phyloP scores from a whole-genome alignment of 2,888 invertebrate genomes.

The Aphodius granarius region DNA sequence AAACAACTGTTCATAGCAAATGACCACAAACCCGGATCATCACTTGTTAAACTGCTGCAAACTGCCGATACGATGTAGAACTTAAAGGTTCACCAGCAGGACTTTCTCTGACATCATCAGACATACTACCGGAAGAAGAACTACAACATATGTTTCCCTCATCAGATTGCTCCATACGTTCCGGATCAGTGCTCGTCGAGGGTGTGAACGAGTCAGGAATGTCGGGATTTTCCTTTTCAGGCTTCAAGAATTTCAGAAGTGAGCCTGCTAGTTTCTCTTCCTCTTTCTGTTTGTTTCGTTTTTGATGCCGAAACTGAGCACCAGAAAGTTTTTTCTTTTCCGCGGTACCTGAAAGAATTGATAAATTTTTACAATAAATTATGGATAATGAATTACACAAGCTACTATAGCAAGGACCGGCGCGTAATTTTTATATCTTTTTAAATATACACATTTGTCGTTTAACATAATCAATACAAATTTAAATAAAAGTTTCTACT shows the following conservation, averaged over 20 bases:
- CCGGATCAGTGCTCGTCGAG: slow-evolving; percentile 18
- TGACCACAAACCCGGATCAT: neutral
- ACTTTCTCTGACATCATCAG: slow-evolving; percentile 7
- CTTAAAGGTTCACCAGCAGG: neutral
- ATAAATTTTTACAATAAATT: too few species aligned
- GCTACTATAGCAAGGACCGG: too few species aligned
- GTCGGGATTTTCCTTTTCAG: slow-evolving; percentile 22
- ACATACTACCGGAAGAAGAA: slow-evolving; percentile 16
- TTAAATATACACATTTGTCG: neutral
- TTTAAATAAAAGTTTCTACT: too few species aligned
- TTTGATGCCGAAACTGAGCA: slow-evolving; percentile 20
- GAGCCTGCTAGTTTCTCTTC: slow-evolving; percentile 20
- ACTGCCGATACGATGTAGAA: neutral
- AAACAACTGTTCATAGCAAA: slow-evolving; percentile 10
- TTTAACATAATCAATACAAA: neutral
- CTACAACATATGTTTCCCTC: slow-evolving; percentile 19
- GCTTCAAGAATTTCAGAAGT: slow-evolving; percentile 21
- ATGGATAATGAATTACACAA: too few species aligned
- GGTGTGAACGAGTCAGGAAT: slow-evolving; percentile 4
- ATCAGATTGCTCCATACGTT: slow-evolving; percentile 19
- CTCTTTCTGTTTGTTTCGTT: slow-evolving; percentile 16
- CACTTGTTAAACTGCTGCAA: neutral
- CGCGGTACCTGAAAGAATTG: neutral
- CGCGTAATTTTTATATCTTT: neutral
- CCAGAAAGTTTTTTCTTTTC: slow-evolving; percentile 19